Base-by-base conservation (phyloP, 2,888 invertebrate species). In the Netelia fuscicornis region DNA sequence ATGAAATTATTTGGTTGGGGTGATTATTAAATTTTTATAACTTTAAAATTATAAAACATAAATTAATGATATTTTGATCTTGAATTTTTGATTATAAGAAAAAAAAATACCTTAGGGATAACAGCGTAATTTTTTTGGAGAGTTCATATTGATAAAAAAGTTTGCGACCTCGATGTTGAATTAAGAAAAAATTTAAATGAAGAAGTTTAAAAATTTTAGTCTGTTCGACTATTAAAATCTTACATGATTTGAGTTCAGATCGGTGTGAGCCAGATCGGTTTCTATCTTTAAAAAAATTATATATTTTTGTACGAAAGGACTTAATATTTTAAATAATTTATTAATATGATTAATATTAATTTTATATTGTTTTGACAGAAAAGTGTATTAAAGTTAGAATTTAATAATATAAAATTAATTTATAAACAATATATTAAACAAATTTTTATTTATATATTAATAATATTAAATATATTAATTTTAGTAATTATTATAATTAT, bases 131-230 rank as follows among this genome's bases (percentile, higher is more conserved):
- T 95, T 95, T 95, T 95, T 96, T 96, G 94, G 94, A 96, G 95
- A 97, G 97, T 95, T 95, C 96, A 92, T 94, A 97, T 97, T 95
- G 94, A 95, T 95, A 96, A 95, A 95, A 95, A 94, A 95, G 96
- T 95, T 97, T 97, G 96, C 96, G 96, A 97, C 97, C 97, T 97
- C 97, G 97, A 97, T 97, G 97, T 97, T 97, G 97, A 96, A 97
- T 97, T 97, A 97, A 96, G 95, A 93, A 95, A 94, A 95, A 95
- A 94, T 94, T 95, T 95, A 94, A 95, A 95, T 95, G 96, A 92
- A 97, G 95, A 94, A 94, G 95, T 95, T 96, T 94, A 95, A 95
- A 94, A 94, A 94, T 87, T 96, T 96, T 95, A 95, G 96, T 96
- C 96, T 97, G 96, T 97, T 97, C 96, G 96, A 96, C 96, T 95